These are phyloP conservation scores for Carettochelys insculpta DNA, from an alignment of 2,113 vertebrate species.

Conservation along the genomic window DNA sequence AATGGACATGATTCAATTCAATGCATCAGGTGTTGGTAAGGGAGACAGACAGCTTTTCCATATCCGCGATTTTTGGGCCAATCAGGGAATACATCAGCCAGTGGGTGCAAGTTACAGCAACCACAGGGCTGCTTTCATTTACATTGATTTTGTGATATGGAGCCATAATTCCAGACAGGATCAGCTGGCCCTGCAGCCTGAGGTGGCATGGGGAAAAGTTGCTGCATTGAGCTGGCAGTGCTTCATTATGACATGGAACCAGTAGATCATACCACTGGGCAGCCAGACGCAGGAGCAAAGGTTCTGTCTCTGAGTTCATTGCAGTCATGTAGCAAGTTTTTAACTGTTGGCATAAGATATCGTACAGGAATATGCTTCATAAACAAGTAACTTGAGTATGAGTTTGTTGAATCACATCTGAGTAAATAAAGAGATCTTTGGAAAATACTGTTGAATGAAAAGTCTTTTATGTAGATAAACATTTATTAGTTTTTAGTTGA, in stretches of 20 bases:
- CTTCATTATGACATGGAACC: neutral
- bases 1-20: neutral
- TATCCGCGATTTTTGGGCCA: neutral
- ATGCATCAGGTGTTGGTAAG: neutral
- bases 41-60: neutral
- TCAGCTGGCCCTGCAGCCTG: neutral
- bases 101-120: neutral
- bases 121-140: neutral
- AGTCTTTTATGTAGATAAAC: neutral
- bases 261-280: neutral
- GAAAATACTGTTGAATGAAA: neutral
- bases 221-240: accelerated
- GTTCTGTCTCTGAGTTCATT: neutral
- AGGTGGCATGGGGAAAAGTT: neutral
- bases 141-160: accelerated
- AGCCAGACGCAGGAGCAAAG: neutral
- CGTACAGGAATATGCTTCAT: neutral
- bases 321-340: neutral
- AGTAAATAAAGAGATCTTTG: neutral
- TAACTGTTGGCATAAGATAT: neutral
- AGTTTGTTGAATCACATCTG: neutral
- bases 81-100: neutral
- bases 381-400: neutral
- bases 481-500: neutral
- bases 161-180: neutral